A percentile compares a stretch with the other conserved stretches of the same genome.
Conservation (phyloP, 2,113 vertebrate species). For the Nestor notabilis region DNA sequence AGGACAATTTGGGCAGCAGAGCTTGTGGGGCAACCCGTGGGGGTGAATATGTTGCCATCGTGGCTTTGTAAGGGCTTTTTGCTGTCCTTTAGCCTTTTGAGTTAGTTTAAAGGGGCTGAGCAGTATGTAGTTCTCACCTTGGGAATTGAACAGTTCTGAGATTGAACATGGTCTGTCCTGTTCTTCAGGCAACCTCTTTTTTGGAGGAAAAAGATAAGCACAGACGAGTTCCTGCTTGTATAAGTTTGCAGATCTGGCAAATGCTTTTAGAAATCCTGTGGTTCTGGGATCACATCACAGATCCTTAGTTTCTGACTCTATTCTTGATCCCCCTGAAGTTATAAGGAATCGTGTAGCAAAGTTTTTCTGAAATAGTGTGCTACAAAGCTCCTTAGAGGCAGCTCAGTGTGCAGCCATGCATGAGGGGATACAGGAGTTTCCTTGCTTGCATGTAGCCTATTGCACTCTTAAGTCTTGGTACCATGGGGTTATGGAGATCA, state of each 20-base stretch:
- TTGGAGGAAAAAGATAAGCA: background rate
- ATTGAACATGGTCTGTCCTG: rapidly evolving
- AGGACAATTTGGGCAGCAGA: rapidly evolving
- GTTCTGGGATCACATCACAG: background rate
- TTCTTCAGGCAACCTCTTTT: background rate
- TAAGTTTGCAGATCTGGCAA: background rate
- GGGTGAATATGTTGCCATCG: rapidly evolving
- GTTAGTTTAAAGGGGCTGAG: background rate
- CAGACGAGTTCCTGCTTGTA: background rate
- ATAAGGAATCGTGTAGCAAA: background rate
- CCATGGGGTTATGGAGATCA: rapidly evolving
- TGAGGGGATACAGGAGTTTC: rapidly evolving
- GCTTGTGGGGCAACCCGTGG: rapidly evolving
- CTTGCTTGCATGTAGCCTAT: background rate
- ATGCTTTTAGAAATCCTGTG: background rate
- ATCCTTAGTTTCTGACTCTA: background rate
- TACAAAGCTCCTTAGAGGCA: background rate
- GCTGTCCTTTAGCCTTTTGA: background rate
- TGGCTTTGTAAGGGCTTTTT: background rate
- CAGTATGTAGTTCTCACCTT: rapidly evolving
- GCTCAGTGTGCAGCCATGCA: background rate
- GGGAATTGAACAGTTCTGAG: background rate
- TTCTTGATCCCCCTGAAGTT: background rate
- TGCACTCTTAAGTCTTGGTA: background rate
- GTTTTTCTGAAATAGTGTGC: background rate